Conservation (phyloP, 2,113 vertebrate species). For the Pterocles orientalis region DNA sequence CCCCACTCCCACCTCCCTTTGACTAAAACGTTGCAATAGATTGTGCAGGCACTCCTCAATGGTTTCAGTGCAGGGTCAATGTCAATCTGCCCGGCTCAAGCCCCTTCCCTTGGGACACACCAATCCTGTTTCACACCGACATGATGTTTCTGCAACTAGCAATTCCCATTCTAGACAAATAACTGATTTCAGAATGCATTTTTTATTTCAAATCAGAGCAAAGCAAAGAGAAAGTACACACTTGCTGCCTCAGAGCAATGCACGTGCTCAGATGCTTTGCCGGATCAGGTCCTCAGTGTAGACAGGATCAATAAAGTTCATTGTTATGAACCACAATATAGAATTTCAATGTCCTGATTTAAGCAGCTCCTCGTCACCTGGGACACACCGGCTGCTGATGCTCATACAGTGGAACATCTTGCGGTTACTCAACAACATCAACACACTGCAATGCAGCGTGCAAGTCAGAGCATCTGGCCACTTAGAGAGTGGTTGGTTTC, state of each 20-base stretch:
- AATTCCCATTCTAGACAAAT: neutral
- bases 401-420: neutral
- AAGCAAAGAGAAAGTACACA: neutral
- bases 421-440: neutral
- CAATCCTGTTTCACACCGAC: neutral
- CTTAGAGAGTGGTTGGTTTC: neutral
- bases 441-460: neutral
- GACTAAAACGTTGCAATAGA: neutral
- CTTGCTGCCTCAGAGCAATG: neutral
- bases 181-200: neutral
- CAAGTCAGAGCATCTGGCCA: neutral
- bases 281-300: neutral
- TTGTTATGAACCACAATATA: slow-evolving; percentile 1
- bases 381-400: neutral
- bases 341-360: slow-evolving; percentile 14
- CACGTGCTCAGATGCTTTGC: neutral
- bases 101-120: neutral
- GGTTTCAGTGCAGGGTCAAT: neutral
- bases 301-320: slow-evolving; percentile 21
- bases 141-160: neutral
- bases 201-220: neutral
- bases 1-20: neutral
- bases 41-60: neutral
- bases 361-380: slow-evolving; percentile 26
- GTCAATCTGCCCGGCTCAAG: neutral